Evolutionary conservation across 2,888 invertebrate species (phyloP).

Genomic region (Chloromyia formosa): DNA sequence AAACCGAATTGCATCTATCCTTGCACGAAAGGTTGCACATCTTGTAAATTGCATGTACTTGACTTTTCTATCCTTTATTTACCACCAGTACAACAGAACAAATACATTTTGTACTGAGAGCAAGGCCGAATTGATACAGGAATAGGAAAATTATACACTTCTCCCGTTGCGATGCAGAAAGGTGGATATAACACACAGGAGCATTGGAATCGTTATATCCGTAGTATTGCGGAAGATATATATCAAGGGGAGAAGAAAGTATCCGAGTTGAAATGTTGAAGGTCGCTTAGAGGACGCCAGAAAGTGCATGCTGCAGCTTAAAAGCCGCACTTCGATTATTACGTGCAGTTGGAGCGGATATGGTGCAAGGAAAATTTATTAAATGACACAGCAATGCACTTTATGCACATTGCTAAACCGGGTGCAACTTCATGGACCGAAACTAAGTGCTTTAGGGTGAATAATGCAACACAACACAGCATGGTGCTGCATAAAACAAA

Average conservation of each 20-base stretch:
- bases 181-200: no score
- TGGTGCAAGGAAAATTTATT: slow-evolving; percentile 45
- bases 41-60: no score
- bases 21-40: no score
- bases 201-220: no score
- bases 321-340: slow-evolving; percentile 37
- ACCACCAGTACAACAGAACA: no score
- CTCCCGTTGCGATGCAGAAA: no score
- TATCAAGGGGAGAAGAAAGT: slow-evolving; percentile 7
- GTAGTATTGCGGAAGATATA: not conserved
- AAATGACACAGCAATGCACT: slow-evolving; percentile 42
- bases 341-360: slow-evolving; percentile 28
- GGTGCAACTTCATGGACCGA: not conserved
- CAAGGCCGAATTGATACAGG: no score
- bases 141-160: no score
- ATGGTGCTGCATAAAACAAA: slow-evolving; percentile 2
- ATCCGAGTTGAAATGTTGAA: slow-evolving; percentile 37
- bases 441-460: slow-evolving; percentile 19
- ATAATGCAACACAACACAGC: not conserved
- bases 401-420: slow-evolving; percentile 31
- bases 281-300: slow-evolving; percentile 47
- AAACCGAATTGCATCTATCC: no score
- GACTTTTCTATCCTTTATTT: no score
- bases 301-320: slow-evolving; percentile 34
- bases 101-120: no score